These are phyloP conservation scores for Poecilia picta DNA, from an alignment of 2,797 vertebrate species.

Conservation along the genomic window DNA sequence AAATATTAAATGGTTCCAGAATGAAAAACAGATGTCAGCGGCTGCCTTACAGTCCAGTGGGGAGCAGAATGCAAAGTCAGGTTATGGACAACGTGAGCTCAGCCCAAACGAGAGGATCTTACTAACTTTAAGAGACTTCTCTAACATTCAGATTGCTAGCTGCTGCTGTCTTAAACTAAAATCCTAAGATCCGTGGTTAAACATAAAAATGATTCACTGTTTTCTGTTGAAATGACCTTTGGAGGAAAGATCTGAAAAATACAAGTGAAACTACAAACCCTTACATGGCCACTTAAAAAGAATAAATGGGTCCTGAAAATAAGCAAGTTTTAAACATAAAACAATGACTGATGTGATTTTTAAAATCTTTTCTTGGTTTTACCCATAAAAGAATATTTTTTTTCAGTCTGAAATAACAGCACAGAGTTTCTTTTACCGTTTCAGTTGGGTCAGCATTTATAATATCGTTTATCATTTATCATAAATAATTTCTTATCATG, in stretches of 20 bases:
- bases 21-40: constrained; percentile 71
- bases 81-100: constrained; percentile 31
- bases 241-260: not conserved
- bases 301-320: not conserved
- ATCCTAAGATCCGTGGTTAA: not conserved
- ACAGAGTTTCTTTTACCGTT: not conserved
- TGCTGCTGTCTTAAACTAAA: not conserved
- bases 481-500: too few species aligned
- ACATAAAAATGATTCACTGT: not conserved
- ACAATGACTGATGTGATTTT: not conserved
- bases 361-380: not conserved
- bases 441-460: too few species aligned
- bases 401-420: not conserved
- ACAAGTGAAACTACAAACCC: not conserved
- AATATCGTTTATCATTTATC: too few species aligned
- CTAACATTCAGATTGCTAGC: not conserved
- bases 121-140: constrained; percentile 15
- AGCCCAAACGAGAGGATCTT: constrained; percentile 25
- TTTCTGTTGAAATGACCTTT: not conserved
- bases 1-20: constrained; percentile 55
- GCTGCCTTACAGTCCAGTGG: constrained; percentile 35
- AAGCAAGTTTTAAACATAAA: not conserved
- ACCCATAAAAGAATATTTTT: not conserved
- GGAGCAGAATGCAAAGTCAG: constrained; percentile 27
- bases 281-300: not conserved